phyloP scores from a whole-genome alignment of 2,797 vertebrate species.

The Melanogrammus aeglefinus region DNA sequence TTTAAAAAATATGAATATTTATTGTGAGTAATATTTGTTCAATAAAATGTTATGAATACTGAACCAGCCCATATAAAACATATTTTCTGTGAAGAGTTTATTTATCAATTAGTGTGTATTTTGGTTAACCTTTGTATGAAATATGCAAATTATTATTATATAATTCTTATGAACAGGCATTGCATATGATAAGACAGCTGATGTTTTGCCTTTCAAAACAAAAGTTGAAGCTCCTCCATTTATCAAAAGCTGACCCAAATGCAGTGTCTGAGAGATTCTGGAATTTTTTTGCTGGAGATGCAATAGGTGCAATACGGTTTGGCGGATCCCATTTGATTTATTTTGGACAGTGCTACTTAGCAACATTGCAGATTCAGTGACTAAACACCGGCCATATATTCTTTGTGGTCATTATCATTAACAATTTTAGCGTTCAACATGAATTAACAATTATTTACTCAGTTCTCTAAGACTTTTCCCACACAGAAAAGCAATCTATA shows the following conservation, averaged over 20 bases:
- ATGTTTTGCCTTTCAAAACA: background rate
- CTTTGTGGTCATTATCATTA: background rate
- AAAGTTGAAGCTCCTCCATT: background rate
- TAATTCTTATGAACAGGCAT: background rate
- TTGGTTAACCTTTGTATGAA: background rate
- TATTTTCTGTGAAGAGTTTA: background rate
- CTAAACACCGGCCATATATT: background rate
- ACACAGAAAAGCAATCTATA: background rate
- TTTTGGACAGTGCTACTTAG: background rate
- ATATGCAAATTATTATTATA: background rate
- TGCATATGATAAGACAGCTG: background rate
- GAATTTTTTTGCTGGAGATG: background rate
- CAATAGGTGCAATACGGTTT: background rate
- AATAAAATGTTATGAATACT: background rate
- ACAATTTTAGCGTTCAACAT: background rate
- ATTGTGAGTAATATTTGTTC: background rate
- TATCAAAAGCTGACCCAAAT: background rate
- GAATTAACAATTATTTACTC: background rate
- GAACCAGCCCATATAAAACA: background rate
- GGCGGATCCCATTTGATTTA: background rate
- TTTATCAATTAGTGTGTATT: background rate
- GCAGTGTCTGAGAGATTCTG: background rate
- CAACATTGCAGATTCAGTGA: background rate
- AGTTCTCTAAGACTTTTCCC: background rate
- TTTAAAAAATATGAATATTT: background rate